Conservation (phyloP, 2,113 vertebrate genomes). For the Actinemys pallida region DNA sequence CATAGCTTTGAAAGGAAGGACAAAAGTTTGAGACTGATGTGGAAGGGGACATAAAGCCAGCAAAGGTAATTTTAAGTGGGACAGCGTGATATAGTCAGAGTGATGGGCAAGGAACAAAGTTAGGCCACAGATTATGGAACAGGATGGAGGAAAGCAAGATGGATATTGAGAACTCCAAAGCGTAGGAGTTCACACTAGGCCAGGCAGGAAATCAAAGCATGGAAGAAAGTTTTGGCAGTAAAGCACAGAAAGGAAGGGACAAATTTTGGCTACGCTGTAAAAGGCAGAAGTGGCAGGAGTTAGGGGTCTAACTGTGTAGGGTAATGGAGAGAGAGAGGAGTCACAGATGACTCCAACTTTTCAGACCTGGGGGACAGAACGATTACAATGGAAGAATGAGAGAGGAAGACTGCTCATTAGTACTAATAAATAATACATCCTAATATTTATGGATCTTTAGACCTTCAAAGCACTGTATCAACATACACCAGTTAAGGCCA, state of each 20-base stretch:
- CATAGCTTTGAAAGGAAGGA: neutral
- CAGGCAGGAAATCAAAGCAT: neutral
- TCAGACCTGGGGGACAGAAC: neutral
- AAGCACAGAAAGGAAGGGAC: neutral
- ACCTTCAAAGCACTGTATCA: neutral
- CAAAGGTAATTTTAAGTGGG: neutral
- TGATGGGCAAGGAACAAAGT: neutral
- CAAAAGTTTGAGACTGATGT: neutral
- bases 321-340: neutral
- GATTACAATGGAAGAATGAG: neutral
- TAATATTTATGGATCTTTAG: neutral
- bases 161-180: neutral
- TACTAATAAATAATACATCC: neutral
- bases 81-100: neutral
- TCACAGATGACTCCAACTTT: neutral
- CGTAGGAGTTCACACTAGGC: neutral
- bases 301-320: neutral
- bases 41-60: neutral
- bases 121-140: neutral
- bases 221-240: neutral
- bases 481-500: neutral
- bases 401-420: neutral
- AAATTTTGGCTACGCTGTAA: neutral
- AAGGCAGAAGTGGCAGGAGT: neutral
- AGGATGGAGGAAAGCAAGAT: neutral